Base-by-base conservation (phyloP, 1,140 invertebrate species). In the Papilio xuthus region DNA sequence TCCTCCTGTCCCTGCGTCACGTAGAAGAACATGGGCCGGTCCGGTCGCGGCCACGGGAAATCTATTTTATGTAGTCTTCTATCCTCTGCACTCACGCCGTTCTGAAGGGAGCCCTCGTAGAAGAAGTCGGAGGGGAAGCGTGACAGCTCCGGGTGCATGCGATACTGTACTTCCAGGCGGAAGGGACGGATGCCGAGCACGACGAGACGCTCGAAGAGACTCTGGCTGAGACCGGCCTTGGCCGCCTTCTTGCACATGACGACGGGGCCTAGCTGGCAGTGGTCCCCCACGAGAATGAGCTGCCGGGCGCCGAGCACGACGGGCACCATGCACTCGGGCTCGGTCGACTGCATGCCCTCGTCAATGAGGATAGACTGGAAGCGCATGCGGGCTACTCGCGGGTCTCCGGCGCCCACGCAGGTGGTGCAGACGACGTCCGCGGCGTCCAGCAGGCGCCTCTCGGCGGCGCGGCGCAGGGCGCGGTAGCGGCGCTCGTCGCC, bases 231-330 rank as follows among this genome's bases (percentile, higher is more conserved):
- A 0, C 99, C 99, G 32, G 99, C 99, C 75, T 97, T 96, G 0
- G 99, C 98, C 0, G 99, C 99, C 92, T 99, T 99, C 92, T 99
- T 99, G 94, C 99, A 99, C 99, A 99, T 99, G 0, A 99, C 99
- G 0, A 99, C 99, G 0, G 99, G 99, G 0, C 99, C 99, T 37
- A 99, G 94, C 94, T 99, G 99, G 87, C 99, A 99, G 91, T 99
- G 99, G 94, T 99, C 99, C 2, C 99, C 99, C 1, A 99, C 99
- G 0, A 99, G 95, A 78, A 99, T 99, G 0, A 99, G 93, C 92
- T 99, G 96, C 87, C 99, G 97, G 10, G 98, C 99, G n/a, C 99
- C 99, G 2, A 99, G 94, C 0, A 99, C 98, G 0, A 99, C 99
- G 0, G 99, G 98, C 7, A 99, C 99, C 98, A 99, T 99, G 88